Evolutionary conservation across 2,888 invertebrate genomes (phyloP), one percentile per base, ranked within the genome.

Genomic region (Mylabris sibirica): DNA sequence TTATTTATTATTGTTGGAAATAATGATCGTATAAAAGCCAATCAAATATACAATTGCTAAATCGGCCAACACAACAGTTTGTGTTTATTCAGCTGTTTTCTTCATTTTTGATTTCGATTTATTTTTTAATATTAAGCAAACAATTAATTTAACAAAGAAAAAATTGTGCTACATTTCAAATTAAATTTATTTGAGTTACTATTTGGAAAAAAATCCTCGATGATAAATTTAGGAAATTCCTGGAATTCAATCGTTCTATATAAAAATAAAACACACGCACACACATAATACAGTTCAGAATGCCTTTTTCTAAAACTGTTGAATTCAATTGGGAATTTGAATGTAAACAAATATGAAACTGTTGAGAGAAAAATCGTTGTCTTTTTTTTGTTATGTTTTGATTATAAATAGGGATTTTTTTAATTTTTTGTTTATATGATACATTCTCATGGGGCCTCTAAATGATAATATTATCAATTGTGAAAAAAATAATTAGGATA

Each of bases 1-100:
- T 8, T 44, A 44, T 44, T 44, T 44, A 44, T 44, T 17, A 44
- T 44, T 44, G 44, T 44, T 44, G n/a, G n/a, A 44, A 44, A 44
- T 44, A 44, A 44, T 44, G 44, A 44, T 17, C 44, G 20, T 22
- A 22, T 49, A 49, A 49, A 20, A 49, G 20, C 49, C 20, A 20
- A 12, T 20, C 49, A 49, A 20, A 44, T 49, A 49, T 20, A 22
- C 20, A 49, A 49, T 49, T 49, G 49, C 49, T 11, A 49, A 49
- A 49, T 49, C 20, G 6, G 1, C 17, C 17, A 22, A 49, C 49
- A 44, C 44, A 44, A 49, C 11, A 9, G 3, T 49, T 20, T 49
- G 8, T 49, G 49, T 49, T 49, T 49, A 22, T 49, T 49, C 49
- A 49, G 49, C 49, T 49, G 20, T 20, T 49, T 49, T 49, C 20